phyloP scores from a whole-genome alignment of 2,888 invertebrate species.

The Diadegma fenestrale region DNA sequence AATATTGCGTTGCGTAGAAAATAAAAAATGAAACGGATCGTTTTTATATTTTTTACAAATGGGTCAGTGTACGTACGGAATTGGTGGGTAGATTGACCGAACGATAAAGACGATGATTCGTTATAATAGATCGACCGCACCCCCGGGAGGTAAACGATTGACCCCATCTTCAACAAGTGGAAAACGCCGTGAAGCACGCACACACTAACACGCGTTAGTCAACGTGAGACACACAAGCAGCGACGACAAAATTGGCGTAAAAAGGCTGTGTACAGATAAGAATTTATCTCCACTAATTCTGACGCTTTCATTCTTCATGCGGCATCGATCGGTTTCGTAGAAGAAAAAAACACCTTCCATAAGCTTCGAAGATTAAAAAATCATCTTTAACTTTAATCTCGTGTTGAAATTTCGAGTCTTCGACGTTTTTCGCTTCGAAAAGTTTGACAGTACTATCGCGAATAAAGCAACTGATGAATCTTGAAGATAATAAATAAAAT shows the following conservation, averaged over 20 bases:
- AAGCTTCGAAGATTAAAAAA: not conserved
- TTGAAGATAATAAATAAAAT: not conserved
- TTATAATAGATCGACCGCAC: conserved; percentile 64
- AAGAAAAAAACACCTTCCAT: not conserved
- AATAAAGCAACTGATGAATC: not conserved
- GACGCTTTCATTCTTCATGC: not conserved
- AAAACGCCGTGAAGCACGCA: not conserved
- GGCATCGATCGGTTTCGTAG: not conserved
- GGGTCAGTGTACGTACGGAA: conserved; percentile 56
- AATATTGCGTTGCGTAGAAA: conserved; percentile 5
- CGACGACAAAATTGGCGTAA: conserved; percentile 13
- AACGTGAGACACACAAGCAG: conserved; percentile 21
- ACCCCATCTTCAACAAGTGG: conserved; percentile 35
- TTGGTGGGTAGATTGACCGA: conserved; percentile 5
- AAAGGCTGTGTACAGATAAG: conserved; percentile 6
- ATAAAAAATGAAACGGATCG: not conserved
- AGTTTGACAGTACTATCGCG: not conserved
- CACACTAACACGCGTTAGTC: not conserved
- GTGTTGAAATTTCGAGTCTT: not conserved
- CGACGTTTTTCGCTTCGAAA: not conserved
- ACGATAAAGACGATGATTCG: conserved; percentile 51
- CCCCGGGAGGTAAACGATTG: conserved; percentile 57
- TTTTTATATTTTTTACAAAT: conserved; percentile 29
- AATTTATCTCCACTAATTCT: not conserved
- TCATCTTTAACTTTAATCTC: not conserved